Evolutionary conservation across 2,888 invertebrate species (phyloP), one percentile per base, ranked within the genome.

Genomic region (Agapetus fuscipes): DNA sequence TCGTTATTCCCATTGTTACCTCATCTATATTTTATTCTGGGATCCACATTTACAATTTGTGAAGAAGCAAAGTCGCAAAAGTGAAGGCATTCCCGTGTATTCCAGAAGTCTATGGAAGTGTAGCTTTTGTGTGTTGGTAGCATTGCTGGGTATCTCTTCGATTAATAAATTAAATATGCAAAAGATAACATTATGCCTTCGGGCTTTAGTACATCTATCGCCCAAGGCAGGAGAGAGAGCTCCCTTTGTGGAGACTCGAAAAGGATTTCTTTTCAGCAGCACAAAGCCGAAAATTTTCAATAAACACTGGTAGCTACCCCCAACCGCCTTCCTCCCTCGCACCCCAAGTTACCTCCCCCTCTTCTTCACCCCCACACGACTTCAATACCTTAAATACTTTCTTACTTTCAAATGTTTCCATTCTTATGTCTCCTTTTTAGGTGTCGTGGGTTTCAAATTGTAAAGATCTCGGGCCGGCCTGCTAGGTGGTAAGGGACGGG

Each of bases 221-320:
- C 33, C 28, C 31, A 38, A 38, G 31, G 38, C 38, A 32, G n/a
- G n/a, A n/a, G n/a, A n/a, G n/a, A n/a, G n/a, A n/a, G 10, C 11
- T 31, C 34, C 46, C 38, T 36, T 39, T 34, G 28, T 38, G 36
- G 43, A 46, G 39, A 37, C 38, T 46, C 38, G 28, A 46, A 42
- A 43, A 43, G 43, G 43, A 41, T 46, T 46, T 44, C 40, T 43
- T 39, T 41, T 31, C 34, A 34, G 20, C 41, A 29, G 30, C 41
- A 46, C 46, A 46, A 44, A 44, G 41, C 39, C 37, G 17, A 41
- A 41, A 44, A 47, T 44, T 47, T 44, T 47, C 47, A 47, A 47
- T 47, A 44, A 41, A 46, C 43, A 46, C 41, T 37, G 46, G 43
- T 37, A 34, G 32, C 37, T 35, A 29, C 34, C n/a, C n/a, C n/a